Conservation (phyloP, 2,888 invertebrate species). For the Tridacna crocea region DNA sequence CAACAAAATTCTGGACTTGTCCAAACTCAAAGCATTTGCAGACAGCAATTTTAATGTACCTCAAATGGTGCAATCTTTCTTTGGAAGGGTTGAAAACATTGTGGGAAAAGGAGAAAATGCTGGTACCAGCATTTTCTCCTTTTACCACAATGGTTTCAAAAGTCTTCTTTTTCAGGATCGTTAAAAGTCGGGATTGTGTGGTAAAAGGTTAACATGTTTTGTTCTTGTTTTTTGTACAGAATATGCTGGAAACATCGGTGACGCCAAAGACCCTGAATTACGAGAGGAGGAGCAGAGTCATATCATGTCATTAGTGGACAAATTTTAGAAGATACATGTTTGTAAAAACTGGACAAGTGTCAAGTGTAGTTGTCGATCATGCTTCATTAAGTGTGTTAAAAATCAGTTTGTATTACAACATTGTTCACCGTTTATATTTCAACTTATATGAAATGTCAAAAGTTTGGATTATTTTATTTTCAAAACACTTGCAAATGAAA, state of each 20-base stretch:
- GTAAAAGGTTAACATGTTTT: neutral
- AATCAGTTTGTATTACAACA: no score
- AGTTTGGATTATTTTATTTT: no score
- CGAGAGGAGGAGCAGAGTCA: slow-evolving; percentile 95
- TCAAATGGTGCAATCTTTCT: no score
- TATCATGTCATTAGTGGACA: slow-evolving; percentile 95
- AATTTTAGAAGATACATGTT: slow-evolving; percentile 88
- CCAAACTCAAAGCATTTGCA: no score
- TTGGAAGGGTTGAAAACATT: no score
- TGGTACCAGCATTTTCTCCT: neutral
- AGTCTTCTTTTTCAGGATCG: no score
- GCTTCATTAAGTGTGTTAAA: neutral
- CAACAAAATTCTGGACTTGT: neutral
- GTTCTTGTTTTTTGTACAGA: slow-evolving; percentile 86
- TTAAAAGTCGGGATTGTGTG: neutral
- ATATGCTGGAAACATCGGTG: slow-evolving; percentile 97
- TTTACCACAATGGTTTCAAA: slow-evolving; percentile 1
- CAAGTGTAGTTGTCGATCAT: no score
- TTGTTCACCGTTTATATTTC: no score
- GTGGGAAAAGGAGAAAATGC: slow-evolving; percentile 8
- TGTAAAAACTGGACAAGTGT: no score
- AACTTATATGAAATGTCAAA: no score
- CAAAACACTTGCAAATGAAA: no score
- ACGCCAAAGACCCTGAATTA: slow-evolving; percentile 91
- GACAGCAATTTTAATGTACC: no score